phyloP scores from a whole-genome alignment of 2,888 invertebrate genomes.

The Hecatera dysodea region DNA sequence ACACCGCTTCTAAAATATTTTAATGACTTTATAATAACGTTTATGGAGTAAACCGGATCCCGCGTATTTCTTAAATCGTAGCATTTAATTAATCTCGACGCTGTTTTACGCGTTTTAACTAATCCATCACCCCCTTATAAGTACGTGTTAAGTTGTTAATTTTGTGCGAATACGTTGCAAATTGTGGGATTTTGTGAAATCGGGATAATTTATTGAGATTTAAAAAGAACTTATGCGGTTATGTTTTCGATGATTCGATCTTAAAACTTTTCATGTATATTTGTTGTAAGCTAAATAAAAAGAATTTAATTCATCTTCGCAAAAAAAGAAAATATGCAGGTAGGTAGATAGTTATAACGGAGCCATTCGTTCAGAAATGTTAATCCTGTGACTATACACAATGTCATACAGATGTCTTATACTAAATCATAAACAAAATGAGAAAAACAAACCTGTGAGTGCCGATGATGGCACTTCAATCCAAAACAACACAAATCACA shows the following conservation, averaged over 20 bases:
- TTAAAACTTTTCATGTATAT: background rate
- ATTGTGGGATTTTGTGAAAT: slow-evolving; percentile 23
- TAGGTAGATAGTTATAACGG: too few species aligned
- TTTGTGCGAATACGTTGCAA: slow-evolving; percentile 34
- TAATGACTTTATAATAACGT: slow-evolving; percentile 58
- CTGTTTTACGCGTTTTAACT: slow-evolving; percentile 34
- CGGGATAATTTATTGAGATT: slow-evolving; percentile 11
- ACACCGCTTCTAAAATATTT: slow-evolving; percentile 48
- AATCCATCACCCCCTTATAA: slow-evolving; percentile 46
- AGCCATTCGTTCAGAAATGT: background rate
- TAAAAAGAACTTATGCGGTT: background rate
- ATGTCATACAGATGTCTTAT: background rate
- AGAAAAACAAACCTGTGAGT: slow-evolving; percentile 61
- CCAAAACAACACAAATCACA: slow-evolving; percentile 65
- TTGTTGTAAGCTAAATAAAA: too few species aligned
- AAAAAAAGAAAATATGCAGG: background rate
- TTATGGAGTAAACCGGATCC: slow-evolving; percentile 53
- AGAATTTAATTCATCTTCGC: background rate
- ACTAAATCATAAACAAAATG: slow-evolving; percentile 3
- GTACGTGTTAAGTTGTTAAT: slow-evolving; percentile 43
- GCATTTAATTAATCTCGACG: slow-evolving; percentile 47
- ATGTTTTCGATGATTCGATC: background rate
- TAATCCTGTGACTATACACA: background rate
- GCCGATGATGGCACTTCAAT: slow-evolving; percentile 67
- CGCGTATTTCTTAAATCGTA: slow-evolving; percentile 31